Conservation (phyloP, 2,113 vertebrate species). For the Typhlomys cinereus region DNA sequence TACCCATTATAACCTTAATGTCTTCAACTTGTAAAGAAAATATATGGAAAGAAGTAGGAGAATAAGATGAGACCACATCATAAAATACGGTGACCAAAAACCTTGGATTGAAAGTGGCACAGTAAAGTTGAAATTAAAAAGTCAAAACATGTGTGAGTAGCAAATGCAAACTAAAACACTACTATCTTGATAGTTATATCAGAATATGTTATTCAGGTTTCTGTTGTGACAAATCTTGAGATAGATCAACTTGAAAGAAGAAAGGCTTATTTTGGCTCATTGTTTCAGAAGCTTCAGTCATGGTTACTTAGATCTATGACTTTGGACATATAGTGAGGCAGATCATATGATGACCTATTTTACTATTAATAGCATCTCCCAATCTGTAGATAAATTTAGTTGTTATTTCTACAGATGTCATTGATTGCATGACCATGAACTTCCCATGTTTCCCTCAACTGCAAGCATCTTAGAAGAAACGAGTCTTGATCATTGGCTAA, state of each 20-base stretch:
- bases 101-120: background rate
- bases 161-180: background rate
- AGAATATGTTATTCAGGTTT: background rate
- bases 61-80: background rate
- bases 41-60: background rate
- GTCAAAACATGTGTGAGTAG: background rate
- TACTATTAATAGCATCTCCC: background rate
- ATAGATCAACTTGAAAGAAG: background rate
- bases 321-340: background rate
- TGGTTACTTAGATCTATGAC: background rate
- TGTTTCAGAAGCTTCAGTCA: background rate
- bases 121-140: slow-evolving; percentile 12
- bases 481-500: background rate
- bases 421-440: background rate
- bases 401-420: background rate
- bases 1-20: background rate
- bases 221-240: background rate
- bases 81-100: background rate
- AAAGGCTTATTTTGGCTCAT: background rate
- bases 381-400: no score
- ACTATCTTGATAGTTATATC: background rate
- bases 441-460: background rate
- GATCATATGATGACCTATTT: background rate
- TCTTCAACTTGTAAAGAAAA: background rate
- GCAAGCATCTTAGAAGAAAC: slow-evolving; percentile 22